Conservation (phyloP, 2,888 invertebrate genomes). For the Gastracanthus pulcherrimus region DNA sequence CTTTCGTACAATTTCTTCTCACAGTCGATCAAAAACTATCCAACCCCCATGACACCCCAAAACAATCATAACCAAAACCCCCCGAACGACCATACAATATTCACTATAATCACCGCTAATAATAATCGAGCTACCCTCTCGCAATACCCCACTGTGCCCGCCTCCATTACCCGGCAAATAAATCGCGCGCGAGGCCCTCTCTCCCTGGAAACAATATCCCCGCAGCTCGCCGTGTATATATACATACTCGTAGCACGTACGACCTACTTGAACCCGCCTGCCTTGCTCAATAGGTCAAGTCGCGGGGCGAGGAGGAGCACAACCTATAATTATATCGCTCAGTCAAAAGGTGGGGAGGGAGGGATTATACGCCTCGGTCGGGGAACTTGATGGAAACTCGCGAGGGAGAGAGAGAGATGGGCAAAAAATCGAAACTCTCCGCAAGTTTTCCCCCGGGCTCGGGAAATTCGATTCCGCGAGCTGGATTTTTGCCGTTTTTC, state of each 20-base stretch:
- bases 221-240: too few species aligned
- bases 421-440: slow-evolving; percentile 8
- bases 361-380: too few species aligned
- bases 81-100: too few species aligned
- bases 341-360: background rate
- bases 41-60: too few species aligned
- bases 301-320: background rate
- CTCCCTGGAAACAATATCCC: background rate
- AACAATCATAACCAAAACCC: too few species aligned
- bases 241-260: background rate
- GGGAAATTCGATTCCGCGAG: background rate
- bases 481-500: background rate
- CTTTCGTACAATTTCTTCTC: too few species aligned
- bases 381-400: background rate
- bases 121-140: too few species aligned
- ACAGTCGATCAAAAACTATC: too few species aligned
- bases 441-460: background rate
- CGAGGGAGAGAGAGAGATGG: background rate
- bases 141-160: too few species aligned
- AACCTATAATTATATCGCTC: background rate
- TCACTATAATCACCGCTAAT: too few species aligned
- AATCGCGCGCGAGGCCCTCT: background rate
- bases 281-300: background rate
- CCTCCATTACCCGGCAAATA: background rate
- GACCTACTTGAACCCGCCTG: slow-evolving; percentile 15